These are phyloP conservation scores for Ennomos quercinarius DNA, from an alignment of 2,888 invertebrate genomes.

Conservation along the genomic window DNA sequence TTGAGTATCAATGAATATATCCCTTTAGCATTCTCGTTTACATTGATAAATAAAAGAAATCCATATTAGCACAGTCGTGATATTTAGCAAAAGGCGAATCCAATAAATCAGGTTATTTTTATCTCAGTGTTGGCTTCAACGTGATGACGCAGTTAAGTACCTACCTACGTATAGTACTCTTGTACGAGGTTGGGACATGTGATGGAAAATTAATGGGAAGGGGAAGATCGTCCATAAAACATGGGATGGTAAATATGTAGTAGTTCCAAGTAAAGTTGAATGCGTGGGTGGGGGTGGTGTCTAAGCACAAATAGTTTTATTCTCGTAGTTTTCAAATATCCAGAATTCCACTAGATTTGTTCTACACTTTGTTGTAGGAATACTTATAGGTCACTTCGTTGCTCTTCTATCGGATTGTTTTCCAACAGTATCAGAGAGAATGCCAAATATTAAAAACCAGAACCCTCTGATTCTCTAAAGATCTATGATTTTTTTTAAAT, in stretches of 20 bases:
- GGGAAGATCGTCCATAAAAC: slow-evolving; percentile 71
- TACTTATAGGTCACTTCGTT: too few relatives aligned
- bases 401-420: too few relatives aligned
- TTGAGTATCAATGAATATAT: too few relatives aligned
- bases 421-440: too few relatives aligned
- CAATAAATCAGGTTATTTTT: slow-evolving; percentile 34
- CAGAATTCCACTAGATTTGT: background rate
- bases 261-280: slow-evolving; percentile 53
- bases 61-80: slow-evolving; percentile 20
- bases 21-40: slow-evolving; percentile 12
- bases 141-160: slow-evolving; percentile 11
- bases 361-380: too few relatives aligned
- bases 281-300: background rate
- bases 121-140: slow-evolving; percentile 24
- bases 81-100: slow-evolving; percentile 22
- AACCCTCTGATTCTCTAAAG: too few relatives aligned
- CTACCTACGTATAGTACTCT: background rate
- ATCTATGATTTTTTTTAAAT: too few relatives aligned
- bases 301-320: too few relatives aligned
- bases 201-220: slow-evolving; percentile 72
- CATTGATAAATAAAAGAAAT: slow-evolving; percentile 26
- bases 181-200: slow-evolving; percentile 49
- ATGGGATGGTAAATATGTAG: slow-evolving; percentile 68
- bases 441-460: too few relatives aligned
- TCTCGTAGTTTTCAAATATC: too few relatives aligned